Evolutionary conservation across 2,797 vertebrate species (phyloP), one percentile per base, ranked within the genome.

Genomic region (Acropternis orthonyx): DNA sequence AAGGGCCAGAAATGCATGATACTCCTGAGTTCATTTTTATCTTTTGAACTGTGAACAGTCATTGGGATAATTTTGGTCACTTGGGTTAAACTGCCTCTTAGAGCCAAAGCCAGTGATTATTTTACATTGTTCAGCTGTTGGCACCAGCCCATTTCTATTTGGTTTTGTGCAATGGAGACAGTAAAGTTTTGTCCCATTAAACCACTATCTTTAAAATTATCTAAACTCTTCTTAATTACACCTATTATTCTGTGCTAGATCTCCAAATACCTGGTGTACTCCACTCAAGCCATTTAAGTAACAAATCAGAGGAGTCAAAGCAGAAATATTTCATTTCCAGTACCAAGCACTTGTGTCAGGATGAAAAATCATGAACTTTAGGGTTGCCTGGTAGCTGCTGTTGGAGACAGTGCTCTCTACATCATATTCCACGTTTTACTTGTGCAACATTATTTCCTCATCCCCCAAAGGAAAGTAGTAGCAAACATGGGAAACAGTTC

Each of bases 321-420:
- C 61, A 92, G 37, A 90, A 91, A 48, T 69, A 58, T 49, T 90
- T 92, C 23, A 54, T 63, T 90, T 86, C 84, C 58, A 85, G 3
- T 55, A 68, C 37, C 51, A 62, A 67, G 65, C 65, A 56, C 26
- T 21, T 52, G 49, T 81, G 74, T 79, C 75, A 91, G 46, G 71
- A 87, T 85, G 65, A 91, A 82, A 92, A 95, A 92, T 74, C 34
- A 77, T 61, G 62, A 84, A 88, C 82, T 91, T 79, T 2, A 56
- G 59, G 46, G 78, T 56, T 92, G 93, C 62, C 55, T 81, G 59
- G 74, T 30, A 82, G 92, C 71, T 92, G 87, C 85, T 79, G 59
- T 26, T 89, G 63, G 51, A 78, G 88, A 59, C n/a, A 46, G 30
- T 21, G 18, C 68, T 85, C 74, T 78, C 63, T 55, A 24, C 59